A percentile compares a stretch with the other conserved stretches of the same genome.
These are phyloP conservation scores for Lutraria rhynchaena DNA, from an alignment of 1,140 invertebrate species.

Conservation along the genomic window DNA sequence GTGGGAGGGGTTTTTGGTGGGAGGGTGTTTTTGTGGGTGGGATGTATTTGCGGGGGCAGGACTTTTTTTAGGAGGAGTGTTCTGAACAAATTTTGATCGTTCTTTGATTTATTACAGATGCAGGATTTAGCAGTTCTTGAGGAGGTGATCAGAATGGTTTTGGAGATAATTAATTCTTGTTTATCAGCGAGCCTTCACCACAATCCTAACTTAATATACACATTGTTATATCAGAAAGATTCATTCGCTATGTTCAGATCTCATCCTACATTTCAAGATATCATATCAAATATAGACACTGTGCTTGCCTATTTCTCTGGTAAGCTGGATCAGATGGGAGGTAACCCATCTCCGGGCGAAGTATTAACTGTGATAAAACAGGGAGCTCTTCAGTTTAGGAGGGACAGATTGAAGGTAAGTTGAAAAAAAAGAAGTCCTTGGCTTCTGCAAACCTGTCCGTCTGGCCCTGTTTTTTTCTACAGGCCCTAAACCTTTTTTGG, in stretches of 20 bases:
- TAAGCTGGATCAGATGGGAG: conserved; percentile 87
- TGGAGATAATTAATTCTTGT: conserved; percentile 98
- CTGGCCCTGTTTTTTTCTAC: no score
- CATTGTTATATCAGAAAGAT: conserved; percentile 95
- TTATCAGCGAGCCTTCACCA: conserved; percentile 92
- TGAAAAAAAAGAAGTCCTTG: no score
- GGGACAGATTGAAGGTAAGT: conserved; percentile 92
- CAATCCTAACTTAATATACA: conserved; percentile 98
- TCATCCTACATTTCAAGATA: conserved; percentile 96
- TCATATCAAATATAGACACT: conserved; percentile 97
- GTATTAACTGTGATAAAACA: conserved; percentile 94
- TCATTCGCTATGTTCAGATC: conserved; percentile 93
- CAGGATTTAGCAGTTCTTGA: conserved; percentile 95
- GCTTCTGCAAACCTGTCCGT: no score
- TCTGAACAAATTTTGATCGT: no score
- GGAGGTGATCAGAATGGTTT: conserved; percentile 94
- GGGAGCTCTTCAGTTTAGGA: conserved; percentile 89
- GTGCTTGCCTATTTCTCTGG: conserved; percentile 94
- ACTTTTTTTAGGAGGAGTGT: no score
- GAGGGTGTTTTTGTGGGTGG: no score
- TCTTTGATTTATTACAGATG: conserved; percentile 66
- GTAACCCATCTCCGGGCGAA: conserved; percentile 90
- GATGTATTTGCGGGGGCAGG: no score
- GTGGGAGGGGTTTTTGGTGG: no score
- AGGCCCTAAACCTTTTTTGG: no score